phyloP scores from a whole-genome alignment of 2,888 invertebrate genomes.

The Stramonita haemastoma region DNA sequence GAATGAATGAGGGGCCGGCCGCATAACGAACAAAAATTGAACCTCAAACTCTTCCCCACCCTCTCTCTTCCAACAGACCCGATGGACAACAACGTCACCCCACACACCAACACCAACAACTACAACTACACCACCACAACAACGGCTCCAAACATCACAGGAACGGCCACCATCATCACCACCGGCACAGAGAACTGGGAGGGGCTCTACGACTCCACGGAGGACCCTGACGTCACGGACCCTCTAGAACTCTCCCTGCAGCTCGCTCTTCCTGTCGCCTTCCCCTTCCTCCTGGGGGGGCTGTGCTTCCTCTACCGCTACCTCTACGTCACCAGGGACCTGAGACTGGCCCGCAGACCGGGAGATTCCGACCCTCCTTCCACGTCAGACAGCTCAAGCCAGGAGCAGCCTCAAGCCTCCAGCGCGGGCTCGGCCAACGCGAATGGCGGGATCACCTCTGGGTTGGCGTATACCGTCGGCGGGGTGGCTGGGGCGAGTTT shows the following conservation, averaged over 20 bases:
- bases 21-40: too few relatives aligned
- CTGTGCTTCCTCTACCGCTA: constrained; percentile 11
- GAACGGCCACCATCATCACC: too few relatives aligned
- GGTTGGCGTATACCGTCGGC: not conserved
- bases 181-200: not conserved
- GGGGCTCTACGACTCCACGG: not conserved
- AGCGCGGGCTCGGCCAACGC: not conserved
- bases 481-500: not conserved
- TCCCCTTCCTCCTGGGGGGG: not conserved
- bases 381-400: not conserved
- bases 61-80: not conserved
- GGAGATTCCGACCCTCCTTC: constrained; percentile 8
- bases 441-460: not conserved
- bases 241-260: not conserved
- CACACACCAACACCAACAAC: not conserved
- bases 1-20: too few relatives aligned
- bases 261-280: not conserved
- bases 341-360: not conserved
- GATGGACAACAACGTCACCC: not conserved
- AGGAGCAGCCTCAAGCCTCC: not conserved
- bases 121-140: too few relatives aligned
- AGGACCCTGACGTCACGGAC: not conserved
- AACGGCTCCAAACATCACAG: too few relatives aligned
- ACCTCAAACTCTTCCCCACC: too few relatives aligned
- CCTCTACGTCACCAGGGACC: constrained; percentile 15